Evolutionary conservation across 2,888 invertebrate genomes (phyloP).

Genomic region (Sycophila texana): DNA sequence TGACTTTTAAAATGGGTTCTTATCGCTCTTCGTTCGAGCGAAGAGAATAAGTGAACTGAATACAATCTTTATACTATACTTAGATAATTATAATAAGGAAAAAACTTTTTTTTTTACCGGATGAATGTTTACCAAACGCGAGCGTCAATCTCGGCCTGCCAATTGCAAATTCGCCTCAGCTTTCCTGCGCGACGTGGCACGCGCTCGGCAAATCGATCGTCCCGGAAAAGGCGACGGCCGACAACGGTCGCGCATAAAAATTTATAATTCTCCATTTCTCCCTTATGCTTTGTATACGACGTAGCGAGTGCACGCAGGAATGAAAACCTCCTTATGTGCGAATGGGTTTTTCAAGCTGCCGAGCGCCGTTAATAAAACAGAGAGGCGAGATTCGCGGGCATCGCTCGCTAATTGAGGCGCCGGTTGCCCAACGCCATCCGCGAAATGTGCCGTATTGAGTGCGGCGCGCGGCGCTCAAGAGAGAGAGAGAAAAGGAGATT

Average conservation of each 20-base stretch:
- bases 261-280: not conserved
- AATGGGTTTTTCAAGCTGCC: constrained; percentile 6
- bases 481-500: not conserved
- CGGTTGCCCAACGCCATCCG: not conserved
- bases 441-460: not conserved
- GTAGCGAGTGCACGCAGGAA: not conserved
- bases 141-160: too few species aligned
- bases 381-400: not conserved
- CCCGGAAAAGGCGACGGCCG: not conserved
- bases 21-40: too few species aligned
- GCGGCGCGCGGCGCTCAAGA: not conserved
- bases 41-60: too few species aligned
- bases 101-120: too few species aligned
- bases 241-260: not conserved
- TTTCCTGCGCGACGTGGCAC: too few species aligned
- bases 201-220: too few species aligned
- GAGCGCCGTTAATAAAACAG: constrained; percentile 9
- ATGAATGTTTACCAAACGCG: too few species aligned
- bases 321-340: not conserved
- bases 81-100: too few species aligned
- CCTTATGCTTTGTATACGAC: not conserved
- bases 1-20: too few species aligned
- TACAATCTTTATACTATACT: too few species aligned
- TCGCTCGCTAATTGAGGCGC: not conserved
- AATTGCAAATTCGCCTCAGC: too few species aligned